Evolutionary conservation across 1,140 invertebrate species (phyloP), one percentile per base, ranked within the genome.

Genomic region (Cydia amplana): DNA sequence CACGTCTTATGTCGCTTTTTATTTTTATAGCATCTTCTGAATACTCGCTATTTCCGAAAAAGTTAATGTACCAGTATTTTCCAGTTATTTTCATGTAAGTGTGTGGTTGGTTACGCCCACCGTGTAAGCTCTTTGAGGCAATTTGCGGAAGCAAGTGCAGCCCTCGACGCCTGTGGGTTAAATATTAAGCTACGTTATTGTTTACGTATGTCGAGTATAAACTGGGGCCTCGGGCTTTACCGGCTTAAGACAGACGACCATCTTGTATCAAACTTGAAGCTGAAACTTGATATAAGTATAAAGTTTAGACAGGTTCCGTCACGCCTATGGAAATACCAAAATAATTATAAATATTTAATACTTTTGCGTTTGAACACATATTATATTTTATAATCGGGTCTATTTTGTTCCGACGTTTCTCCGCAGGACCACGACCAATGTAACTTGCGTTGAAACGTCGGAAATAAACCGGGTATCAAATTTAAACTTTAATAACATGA

Each of bases 21-120:
- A 88, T 86, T 91, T 89, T 89, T 87, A 90, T 84, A 76, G 79
- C 77, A 76, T 80, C 83, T 84, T 88, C 85, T 67, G 36, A 40
- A 40, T 40, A 40, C 36, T 7, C 5, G 32, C 32, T 40, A 16
- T n/a, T 32, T 67, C 64, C 12, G 14, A 67, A 67, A 67, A 67
- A 67, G 12, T 14, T 16, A 88, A 90, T 86, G 85, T 84, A 40
- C 77, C 78, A 79, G 79, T 83, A 72, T 49, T 82, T 80, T 80
- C 83, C 79, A 80, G 82, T 86, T 85, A 88, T 86, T 84, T 25
- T 67, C 64, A 32, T 67, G 25, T 25, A 23, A 67, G 36, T 16
- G 64, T 4, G n/a, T 32, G 25, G 23, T 36, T 16, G 23, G 64
- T 25, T 32, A 64, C 60, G 28, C 64, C 25, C 28, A 32, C 3